A percentile compares a stretch with the other conserved stretches of the same genome.
phyloP scores from a whole-genome alignment of 2,113 vertebrate genomes.

The Heterocephalus glaber region DNA sequence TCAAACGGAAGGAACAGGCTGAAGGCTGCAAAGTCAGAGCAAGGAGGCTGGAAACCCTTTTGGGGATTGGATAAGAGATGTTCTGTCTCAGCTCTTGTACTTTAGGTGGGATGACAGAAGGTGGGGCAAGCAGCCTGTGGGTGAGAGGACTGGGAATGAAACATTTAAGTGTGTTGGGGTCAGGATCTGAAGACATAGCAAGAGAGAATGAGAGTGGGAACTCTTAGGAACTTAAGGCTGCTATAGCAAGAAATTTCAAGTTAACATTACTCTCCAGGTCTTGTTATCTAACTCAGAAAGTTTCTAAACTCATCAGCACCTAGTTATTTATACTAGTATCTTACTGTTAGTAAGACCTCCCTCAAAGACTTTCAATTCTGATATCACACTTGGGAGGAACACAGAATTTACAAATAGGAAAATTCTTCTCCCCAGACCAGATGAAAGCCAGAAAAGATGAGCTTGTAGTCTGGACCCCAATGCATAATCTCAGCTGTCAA shows the following conservation, averaged over 20 bases:
- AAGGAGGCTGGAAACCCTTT: neutral
- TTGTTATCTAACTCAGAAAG: slow-evolving; percentile 28
- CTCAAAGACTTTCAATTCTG: neutral
- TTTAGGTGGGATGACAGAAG: neutral
- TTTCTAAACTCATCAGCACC: slow-evolving; percentile 10
- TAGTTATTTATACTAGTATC: neutral
- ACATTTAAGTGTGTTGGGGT: neutral
- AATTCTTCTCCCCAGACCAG: neutral
- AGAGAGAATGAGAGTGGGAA: neutral
- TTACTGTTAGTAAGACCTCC: neutral
- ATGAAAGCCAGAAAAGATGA: slow-evolving; percentile 17
- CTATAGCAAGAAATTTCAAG: neutral
- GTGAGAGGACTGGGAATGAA: neutral
- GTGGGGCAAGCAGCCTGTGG: neutral
- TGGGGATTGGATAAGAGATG: neutral
- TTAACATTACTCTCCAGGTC: neutral
- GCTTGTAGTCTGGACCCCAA: neutral
- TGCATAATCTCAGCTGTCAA: neutral
- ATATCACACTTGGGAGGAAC: neutral
- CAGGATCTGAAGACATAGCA: neutral
- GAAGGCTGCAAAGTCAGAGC: slow-evolving; percentile 20
- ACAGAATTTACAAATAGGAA: slow-evolving; percentile 16
- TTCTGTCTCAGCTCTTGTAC: neutral
- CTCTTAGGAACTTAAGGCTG: neutral
- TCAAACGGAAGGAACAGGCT: slow-evolving; percentile 29